Percentiles rank a stretch among this genome's conserved stretches.
Evolutionary conservation across 2,888 invertebrate species (phyloP).

Genomic region (Linyphia triangularis): DNA sequence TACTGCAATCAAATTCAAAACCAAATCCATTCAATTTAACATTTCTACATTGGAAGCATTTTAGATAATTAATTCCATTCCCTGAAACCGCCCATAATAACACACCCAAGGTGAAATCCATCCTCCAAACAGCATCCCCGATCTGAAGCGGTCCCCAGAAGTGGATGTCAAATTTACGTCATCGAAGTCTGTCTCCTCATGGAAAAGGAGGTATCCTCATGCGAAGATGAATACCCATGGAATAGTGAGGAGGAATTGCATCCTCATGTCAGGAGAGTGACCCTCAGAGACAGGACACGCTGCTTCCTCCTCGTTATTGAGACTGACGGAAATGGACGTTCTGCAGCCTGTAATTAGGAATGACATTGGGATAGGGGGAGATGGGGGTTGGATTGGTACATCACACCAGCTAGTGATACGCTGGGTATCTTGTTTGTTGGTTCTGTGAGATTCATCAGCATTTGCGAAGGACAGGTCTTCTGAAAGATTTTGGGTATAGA

Average conservation of each 20-base stretch:
- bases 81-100: not conserved
- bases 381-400: too few species aligned
- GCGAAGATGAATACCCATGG: too few species aligned
- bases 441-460: not conserved
- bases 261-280: not conserved
- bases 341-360: slow-evolving; percentile 29
- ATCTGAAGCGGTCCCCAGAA: not conserved
- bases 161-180: slow-evolving; percentile 25
- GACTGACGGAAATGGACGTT: slow-evolving; percentile 38
- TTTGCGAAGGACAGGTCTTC: not conserved
- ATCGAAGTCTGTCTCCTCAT: not conserved
- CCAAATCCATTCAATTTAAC: not conserved
- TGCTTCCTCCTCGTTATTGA: slow-evolving; percentile 15
- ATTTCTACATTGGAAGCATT: not conserved
- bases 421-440: slow-evolving; percentile 1
- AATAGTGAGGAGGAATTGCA: not conserved
- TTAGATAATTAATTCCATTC: not conserved
- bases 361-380: not conserved
- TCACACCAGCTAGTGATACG: slow-evolving; percentile 2
- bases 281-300: not conserved
- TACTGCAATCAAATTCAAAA: too few species aligned
- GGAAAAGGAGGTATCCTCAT: slow-evolving; percentile 6
- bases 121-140: not conserved
- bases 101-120: not conserved
- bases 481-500: not conserved